Base-by-base conservation (phyloP, 2,797 vertebrate genomes). In the Myotis findleyi region DNA sequence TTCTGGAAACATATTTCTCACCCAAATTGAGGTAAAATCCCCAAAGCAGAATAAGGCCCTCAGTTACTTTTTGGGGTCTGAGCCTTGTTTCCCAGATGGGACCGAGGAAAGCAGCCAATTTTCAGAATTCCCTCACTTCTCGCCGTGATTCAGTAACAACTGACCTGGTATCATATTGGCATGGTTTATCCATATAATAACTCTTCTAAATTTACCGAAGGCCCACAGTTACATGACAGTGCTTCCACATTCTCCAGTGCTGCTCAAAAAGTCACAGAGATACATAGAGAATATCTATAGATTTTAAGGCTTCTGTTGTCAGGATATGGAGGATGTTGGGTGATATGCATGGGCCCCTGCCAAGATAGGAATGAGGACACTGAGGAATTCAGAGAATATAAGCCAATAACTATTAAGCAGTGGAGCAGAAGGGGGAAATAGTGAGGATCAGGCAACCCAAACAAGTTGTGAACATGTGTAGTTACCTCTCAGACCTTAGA, bases 21-120 rank as follows among this genome's bases (percentile, higher is more conserved):
- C 36, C 33, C 49, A 69, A 38, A 53, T 30, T 93, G 49, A 95
- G 17, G 49, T 81, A 92, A 95, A 93, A 92, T 11, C 51, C 36
- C 66, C 76, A 64, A 77, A 33, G 55, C 89, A 82, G 38, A 69
- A 93, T 64, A 93, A 71, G 72, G 49, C 13, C 44, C 21, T 97
- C 71, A 94, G 36, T 79, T 83, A 91, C 86, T 84, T 89, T 93
- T 94, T 93, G 44, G 59, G 88, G 66, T 90, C 10, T 68, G 57
- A 88, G 3, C 5, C 57, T 76, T 83, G 7, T 36, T 80, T 91
- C 14, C 17, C 44, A 90, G 20, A 85, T 57, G 23, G 12, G 3
- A 47, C 2, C 68, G 49, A 96, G 33, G 4, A 64, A 93, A 87
- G 68, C 36, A 81, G 33, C 2, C 47, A 36, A 4, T 77, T 95